Evolutionary conservation across 2,113 vertebrate genomes (phyloP).

Genomic region (Bubo scandiacus): DNA sequence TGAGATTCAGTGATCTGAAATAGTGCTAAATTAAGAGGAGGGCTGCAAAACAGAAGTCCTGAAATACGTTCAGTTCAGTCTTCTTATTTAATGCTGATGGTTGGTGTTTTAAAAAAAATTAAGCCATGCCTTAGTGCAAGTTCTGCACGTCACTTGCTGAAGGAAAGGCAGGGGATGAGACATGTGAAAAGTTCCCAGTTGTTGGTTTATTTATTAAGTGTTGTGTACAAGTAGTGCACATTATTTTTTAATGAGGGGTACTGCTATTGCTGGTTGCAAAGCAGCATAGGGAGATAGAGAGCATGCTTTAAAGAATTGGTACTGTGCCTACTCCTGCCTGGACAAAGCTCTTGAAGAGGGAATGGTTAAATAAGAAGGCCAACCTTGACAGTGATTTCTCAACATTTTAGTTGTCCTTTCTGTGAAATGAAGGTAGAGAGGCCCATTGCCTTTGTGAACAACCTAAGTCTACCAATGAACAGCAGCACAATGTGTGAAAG

Average conservation of each 20-base stretch:
- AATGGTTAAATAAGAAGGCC: background rate
- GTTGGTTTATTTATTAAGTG: slow-evolving; percentile 46
- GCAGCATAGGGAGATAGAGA: background rate
- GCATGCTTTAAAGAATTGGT: background rate
- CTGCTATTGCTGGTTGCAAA: background rate
- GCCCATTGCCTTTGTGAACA: background rate
- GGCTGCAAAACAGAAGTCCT: background rate
- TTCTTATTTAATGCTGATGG: background rate
- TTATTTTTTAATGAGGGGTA: slow-evolving; percentile 1
- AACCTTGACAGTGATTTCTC: background rate
- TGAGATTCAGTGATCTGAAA: background rate
- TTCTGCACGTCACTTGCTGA: background rate
- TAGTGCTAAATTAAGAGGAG: background rate
- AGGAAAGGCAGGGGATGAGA: background rate
- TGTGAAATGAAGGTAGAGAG: background rate
- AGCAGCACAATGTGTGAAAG: background rate
- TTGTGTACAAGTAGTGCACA: background rate
- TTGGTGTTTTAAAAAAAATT: background rate
- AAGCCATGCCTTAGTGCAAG: background rate
- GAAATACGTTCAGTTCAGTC: background rate
- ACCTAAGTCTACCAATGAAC: background rate
- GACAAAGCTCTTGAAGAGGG: background rate
- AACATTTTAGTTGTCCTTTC: background rate
- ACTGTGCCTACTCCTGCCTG: background rate
- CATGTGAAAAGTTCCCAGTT: background rate